These are phyloP conservation scores for Bugula neritina DNA, from an alignment of 2,888 invertebrate genomes.

Conservation along the genomic window DNA sequence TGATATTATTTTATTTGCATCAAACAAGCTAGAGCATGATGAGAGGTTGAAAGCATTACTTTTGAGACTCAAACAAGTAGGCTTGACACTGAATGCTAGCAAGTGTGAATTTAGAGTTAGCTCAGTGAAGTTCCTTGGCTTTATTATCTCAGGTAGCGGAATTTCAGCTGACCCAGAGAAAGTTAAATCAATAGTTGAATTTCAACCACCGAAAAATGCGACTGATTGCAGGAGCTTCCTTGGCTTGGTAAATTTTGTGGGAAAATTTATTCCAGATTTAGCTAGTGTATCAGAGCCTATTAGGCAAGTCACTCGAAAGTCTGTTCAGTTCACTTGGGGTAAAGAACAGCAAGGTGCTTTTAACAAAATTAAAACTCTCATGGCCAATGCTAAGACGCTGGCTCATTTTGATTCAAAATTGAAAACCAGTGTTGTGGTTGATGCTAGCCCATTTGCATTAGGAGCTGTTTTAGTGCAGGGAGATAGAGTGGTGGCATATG, in stretches of 20 bases:
- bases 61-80: not conserved
- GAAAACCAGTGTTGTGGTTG: not conserved
- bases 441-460: not conserved
- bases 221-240: not conserved
- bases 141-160: not conserved
- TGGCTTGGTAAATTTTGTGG: not conserved
- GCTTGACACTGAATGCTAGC: not conserved
- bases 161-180: not conserved
- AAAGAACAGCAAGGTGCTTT: not conserved
- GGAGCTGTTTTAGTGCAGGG: not conserved
- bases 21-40: not conserved
- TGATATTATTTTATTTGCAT: not conserved
- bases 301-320: not conserved
- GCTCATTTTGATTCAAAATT: not conserved
- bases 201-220: not conserved
- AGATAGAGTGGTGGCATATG: constrained; percentile 1
- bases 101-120: not conserved
- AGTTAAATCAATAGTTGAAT: not conserved
- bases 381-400: not conserved
- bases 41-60: not conserved
- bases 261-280: not conserved
- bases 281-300: not conserved
- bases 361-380: not conserved
- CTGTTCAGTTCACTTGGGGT: not conserved
- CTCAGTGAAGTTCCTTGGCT: not conserved